phyloP scores from a whole-genome alignment of 2,888 invertebrate genomes.

The Morpho deidamia region DNA sequence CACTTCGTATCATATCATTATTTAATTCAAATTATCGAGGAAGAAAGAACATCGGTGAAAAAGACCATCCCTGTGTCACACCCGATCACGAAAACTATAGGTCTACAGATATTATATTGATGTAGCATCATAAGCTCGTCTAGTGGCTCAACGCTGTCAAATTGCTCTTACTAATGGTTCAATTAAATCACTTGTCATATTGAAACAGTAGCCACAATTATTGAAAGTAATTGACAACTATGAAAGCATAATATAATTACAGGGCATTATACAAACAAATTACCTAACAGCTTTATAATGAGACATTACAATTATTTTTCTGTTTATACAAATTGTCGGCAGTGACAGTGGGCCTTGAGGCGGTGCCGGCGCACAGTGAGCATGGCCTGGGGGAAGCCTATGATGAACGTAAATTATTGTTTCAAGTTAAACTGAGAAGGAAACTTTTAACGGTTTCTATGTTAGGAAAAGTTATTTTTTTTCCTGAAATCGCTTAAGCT shows the following conservation, averaged over 20 bases:
- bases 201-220: conserved; percentile 6
- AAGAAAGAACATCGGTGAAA: no score
- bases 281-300: conserved; percentile 15
- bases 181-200: conserved; percentile 2
- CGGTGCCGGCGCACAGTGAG: conserved; percentile 37
- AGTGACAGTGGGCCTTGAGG: conserved; percentile 43
- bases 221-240: conserved; percentile 29
- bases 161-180: neutral
- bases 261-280: conserved; percentile 9
- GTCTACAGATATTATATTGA: no score
- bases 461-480: neutral
- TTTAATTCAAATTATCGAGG: no score
- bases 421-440: neutral
- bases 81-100: no score
- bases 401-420: conserved; percentile 43
- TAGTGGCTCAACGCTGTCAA: no score
- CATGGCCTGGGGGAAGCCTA: conserved; percentile 29
- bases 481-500: no score
- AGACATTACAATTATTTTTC: conserved; percentile 38
- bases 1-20: no score
- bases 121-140: no score
- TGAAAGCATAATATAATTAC: conserved; percentile 40
- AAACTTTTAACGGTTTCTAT: neutral
- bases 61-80: no score
- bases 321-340: conserved; percentile 36